These are phyloP conservation scores for Gymnoscopelus microlampas DNA, from an alignment of 2,797 vertebrate genomes.

Conservation along the genomic window DNA sequence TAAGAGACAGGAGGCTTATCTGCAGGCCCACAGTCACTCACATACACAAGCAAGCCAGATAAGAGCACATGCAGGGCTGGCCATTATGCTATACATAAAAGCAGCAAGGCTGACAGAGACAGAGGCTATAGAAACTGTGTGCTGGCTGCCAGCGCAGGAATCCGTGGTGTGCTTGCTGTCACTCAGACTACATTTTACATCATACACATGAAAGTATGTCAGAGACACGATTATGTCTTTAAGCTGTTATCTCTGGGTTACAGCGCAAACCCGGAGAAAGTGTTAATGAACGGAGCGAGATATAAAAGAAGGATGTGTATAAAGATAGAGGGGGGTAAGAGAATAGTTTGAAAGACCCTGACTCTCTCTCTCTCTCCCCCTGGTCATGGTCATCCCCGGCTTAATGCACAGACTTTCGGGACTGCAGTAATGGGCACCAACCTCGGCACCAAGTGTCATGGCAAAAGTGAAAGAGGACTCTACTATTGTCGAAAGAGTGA, in stretches of 20 bases:
- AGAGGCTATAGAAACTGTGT: constrained; percentile 6
- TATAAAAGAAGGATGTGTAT: not conserved
- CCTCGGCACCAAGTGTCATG: no score
- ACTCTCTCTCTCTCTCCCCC: no score
- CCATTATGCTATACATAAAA: constrained; percentile 21
- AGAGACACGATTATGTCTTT: constrained; percentile 21
- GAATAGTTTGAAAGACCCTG: no score
- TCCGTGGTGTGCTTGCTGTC: constrained; percentile 23
- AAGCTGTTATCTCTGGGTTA: constrained; percentile 17
- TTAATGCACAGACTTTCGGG: no score
- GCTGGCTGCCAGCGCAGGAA: constrained; percentile 22
- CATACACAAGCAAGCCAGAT: constrained; percentile 29
- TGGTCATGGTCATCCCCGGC: no score
- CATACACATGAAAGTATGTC: not conserved
- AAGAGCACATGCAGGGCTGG: constrained; percentile 1
- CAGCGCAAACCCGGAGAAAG: constrained; percentile 19
- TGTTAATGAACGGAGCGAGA: no score
- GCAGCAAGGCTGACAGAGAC: constrained; percentile 36
- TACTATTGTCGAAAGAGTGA: no score
- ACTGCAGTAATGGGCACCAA: no score
- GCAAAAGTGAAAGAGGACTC: no score
- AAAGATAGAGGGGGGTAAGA: not conserved
- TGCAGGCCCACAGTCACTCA: constrained; percentile 32
- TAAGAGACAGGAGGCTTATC: constrained; percentile 22
- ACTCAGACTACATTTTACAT: constrained; percentile 17